These are phyloP conservation scores for Eonycteris spelaea DNA, from an alignment of 2,113 vertebrate species.

Conservation along the genomic window DNA sequence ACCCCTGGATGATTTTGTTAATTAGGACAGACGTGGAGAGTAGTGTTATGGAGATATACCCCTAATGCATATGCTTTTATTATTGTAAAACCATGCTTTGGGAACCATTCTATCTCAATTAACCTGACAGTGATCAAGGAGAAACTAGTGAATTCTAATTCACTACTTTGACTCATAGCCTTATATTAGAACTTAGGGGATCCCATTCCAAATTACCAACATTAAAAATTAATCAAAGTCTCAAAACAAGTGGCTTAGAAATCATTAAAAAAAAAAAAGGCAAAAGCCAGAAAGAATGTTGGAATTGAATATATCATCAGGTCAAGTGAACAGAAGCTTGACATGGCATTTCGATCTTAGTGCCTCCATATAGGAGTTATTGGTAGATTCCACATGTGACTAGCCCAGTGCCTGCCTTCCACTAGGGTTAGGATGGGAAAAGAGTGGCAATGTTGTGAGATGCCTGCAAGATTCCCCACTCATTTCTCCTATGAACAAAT, in stretches of 20 bases:
- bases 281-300: background rate
- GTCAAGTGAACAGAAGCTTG: background rate
- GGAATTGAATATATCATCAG: background rate
- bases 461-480: background rate
- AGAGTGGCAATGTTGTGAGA: background rate
- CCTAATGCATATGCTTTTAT: background rate
- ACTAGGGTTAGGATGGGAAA: background rate
- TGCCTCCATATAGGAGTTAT: background rate
- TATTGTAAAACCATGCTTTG: background rate
- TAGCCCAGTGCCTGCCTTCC: background rate
- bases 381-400: background rate
- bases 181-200: background rate
- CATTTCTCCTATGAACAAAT: background rate
- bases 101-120: constrained; percentile 23
- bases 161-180: background rate
- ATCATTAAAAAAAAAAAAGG: background rate
- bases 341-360: background rate
- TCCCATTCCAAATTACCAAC: constrained; percentile 15
- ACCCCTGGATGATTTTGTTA: constrained; percentile 17
- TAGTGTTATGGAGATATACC: background rate
- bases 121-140: background rate
- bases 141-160: background rate
- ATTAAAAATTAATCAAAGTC: constrained; percentile 9
- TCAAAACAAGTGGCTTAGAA: background rate
- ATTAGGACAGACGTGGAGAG: constrained; percentile 57